Percentiles rank a stretch among this genome's conserved stretches.
Conservation (phyloP, 2,888 invertebrate species). For the Pandemis heparana region DNA sequence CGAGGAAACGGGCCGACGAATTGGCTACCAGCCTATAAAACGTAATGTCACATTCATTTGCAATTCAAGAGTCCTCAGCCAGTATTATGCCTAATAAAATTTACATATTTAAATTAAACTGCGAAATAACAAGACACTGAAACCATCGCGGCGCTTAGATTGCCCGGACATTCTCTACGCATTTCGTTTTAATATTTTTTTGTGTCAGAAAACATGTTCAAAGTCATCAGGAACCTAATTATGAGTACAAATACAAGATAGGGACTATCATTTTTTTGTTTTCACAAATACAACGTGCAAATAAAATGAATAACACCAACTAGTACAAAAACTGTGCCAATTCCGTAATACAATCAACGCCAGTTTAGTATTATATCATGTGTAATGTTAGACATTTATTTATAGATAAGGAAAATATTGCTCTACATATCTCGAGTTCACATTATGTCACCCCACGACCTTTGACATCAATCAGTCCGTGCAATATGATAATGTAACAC, state of each 20-base stretch:
- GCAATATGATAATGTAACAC: constrained; percentile 58
- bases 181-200: constrained; percentile 48
- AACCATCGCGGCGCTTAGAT: constrained; percentile 73
- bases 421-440: constrained; percentile 27
- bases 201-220: constrained; percentile 36
- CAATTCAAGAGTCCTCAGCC: constrained; percentile 83
- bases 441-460: constrained; percentile 55
- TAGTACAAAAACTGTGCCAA: not conserved
- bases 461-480: constrained; percentile 71
- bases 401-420: constrained; percentile 43
- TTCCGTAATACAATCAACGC: constrained; percentile 4
- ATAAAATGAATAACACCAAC: not conserved
- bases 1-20: constrained; percentile 79
- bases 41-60: constrained; percentile 85
- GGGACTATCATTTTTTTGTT: not conserved
- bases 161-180: constrained; percentile 61
- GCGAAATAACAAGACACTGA: constrained; percentile 83
- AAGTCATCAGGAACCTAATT: constrained; percentile 32
- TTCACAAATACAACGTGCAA: no score
- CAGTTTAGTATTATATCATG: constrained; percentile 5
- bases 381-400: constrained; percentile 22
- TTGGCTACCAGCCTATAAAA: constrained; percentile 84
- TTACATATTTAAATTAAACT: constrained; percentile 86
- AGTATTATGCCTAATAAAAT: constrained; percentile 85
- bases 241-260: not conserved